Evolutionary conservation across 1,140 invertebrate genomes (phyloP), one percentile per base, ranked within the genome.

Genomic region (Ceratosolen fusciceps): DNA sequence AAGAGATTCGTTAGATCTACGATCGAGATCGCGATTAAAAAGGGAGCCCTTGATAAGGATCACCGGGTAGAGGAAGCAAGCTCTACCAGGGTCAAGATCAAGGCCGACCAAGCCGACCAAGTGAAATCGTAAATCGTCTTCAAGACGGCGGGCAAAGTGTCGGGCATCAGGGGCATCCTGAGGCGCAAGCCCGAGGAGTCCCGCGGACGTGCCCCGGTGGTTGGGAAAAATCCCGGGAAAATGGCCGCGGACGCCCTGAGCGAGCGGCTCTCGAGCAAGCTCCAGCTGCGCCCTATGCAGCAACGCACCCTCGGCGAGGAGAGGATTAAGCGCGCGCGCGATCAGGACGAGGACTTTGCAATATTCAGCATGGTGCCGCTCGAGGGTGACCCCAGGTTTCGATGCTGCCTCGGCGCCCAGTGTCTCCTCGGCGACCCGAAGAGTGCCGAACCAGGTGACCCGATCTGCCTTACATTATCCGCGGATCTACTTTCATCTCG

Each of bases 271-370:
- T 94, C 95, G 84, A 93, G 92, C 39, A 92, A 93, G 77, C 88
- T 96, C 80, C 92, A 94, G 86, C 91, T 96, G 85, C 93, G 93
- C 76, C 94, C 93, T 49, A 4, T 56, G 19, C 60, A 67, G 37
- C 74, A 75, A 29, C 58, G 95, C 89, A 95, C 93, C 26, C 93
- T 95, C 58, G 94, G 94, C 14, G 93, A 94, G 80, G 94, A 96
- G 16, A 91, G 94, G 84, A 95, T 95, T 83, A 83, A 70, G 16
- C 49, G 92, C 85, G 95, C 95, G 21, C 92, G 94, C 86, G 95
- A 96, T 81, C 94, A 93, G 84, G 95, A 96, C 87, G 96, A 96
- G 88, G 96, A 96, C 91, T 92, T 96, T 56, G 96, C 95, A 58
- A 93, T 96, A 84, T 91, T 96, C 80, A 95, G 95, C 75, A 96